Conservation (phyloP, 1,140 invertebrate genomes). For the Drosophila ironensis region DNA sequence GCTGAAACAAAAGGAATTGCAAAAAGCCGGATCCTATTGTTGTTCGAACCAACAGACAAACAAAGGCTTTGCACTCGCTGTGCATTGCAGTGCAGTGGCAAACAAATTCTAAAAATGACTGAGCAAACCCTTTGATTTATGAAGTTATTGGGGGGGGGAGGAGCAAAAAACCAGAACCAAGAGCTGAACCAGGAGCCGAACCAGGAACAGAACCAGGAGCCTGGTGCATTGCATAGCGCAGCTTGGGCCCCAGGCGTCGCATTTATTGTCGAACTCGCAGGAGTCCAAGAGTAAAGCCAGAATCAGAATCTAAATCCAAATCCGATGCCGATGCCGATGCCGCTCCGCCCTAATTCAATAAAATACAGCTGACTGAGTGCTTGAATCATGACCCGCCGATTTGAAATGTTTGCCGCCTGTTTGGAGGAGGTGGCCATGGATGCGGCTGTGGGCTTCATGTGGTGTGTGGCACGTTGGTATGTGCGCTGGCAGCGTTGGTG, state of each 20-base stretch:
- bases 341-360: constrained; percentile 68
- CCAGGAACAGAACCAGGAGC: not conserved
- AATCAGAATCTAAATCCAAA: too few relatives aligned
- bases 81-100: constrained; percentile 52
- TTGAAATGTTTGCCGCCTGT: constrained; percentile 65
- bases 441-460: not conserved
- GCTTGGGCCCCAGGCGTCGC: constrained; percentile 46
- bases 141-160: constrained; percentile 54
- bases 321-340: constrained; percentile 9
- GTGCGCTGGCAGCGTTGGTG: constrained; percentile 12
- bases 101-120: constrained; percentile 78
- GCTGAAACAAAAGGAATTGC: not conserved
- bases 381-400: constrained; percentile 77
- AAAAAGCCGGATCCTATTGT: too few relatives aligned
- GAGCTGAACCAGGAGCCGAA: not conserved
- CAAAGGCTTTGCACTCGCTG: constrained; percentile 21
- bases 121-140: constrained; percentile 79
- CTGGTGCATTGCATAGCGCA: constrained; percentile 23
- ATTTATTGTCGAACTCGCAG: constrained; percentile 44
- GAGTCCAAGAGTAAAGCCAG: too few relatives aligned
- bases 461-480: not conserved
- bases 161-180: not conserved
- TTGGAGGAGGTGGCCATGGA: not conserved
- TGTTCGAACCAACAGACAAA: not conserved
- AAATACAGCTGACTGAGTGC: constrained; percentile 78